Evolutionary conservation across 2,113 vertebrate genomes (phyloP).

Genomic region (Myocastor coypus): DNA sequence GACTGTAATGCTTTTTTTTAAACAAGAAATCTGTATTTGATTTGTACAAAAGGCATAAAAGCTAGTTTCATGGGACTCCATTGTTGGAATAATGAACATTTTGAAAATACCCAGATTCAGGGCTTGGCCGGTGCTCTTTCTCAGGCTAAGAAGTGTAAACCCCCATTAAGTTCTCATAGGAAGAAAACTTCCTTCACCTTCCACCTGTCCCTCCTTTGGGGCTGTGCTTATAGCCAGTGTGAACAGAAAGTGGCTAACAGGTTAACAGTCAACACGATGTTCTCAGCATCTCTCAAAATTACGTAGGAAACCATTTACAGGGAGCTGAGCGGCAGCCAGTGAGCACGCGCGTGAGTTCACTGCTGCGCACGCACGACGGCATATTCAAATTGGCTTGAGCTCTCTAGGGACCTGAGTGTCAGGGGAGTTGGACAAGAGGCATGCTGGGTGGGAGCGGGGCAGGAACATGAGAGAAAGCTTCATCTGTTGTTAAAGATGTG

Average conservation of each 20-base stretch:
- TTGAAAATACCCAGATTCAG: slow-evolving; percentile 52
- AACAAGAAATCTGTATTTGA: slow-evolving; percentile 38
- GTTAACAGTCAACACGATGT: background rate
- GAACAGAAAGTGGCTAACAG: background rate
- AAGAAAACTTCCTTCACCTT: background rate
- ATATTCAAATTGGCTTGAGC: slow-evolving; percentile 44
- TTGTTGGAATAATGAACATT: slow-evolving; percentile 60
- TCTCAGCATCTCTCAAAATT: slow-evolving; percentile 50
- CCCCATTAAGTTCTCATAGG: background rate
- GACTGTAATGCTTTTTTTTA: background rate
- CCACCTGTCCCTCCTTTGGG: slow-evolving; percentile 12
- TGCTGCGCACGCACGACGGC: slow-evolving; percentile 36
- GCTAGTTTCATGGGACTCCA: slow-evolving; percentile 43
- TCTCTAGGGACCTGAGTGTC: background rate
- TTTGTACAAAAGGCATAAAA: slow-evolving; percentile 61
- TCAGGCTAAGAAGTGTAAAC: background rate
- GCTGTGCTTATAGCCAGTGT: background rate
- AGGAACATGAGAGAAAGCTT: background rate
- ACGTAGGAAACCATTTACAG: background rate
- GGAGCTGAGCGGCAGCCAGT: slow-evolving; percentile 5
- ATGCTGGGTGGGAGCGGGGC: background rate
- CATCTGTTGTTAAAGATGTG: slow-evolving; percentile 17
- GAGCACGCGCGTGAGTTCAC: background rate
- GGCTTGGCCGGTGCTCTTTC: background rate
- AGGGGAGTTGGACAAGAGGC: background rate